Conservation (phyloP, 2,888 invertebrate species). For the Zele albiditarsus region DNA sequence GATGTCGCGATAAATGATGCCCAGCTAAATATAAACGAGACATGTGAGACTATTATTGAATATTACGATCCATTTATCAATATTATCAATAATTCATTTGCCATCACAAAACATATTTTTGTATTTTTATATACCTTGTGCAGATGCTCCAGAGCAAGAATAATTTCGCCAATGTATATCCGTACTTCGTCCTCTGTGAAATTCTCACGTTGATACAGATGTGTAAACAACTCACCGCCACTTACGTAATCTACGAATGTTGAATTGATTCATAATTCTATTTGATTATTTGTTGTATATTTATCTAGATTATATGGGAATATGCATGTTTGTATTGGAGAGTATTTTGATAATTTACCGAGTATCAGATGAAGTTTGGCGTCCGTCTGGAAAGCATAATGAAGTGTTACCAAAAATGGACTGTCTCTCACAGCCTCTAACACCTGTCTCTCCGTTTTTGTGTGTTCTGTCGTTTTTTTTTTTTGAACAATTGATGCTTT, state of each 20-base stretch:
- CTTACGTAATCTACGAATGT: conserved; percentile 92
- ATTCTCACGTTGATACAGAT: conserved; percentile 93
- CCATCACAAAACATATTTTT: background rate
- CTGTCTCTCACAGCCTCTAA: conserved; percentile 95
- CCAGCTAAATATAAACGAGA: conserved; percentile 75
- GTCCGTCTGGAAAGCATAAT: conserved; percentile 99
- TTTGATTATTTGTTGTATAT: background rate
- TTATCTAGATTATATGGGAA: background rate
- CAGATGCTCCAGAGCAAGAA: conserved; percentile 94
- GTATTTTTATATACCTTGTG: conserved; percentile 82
- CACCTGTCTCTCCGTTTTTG: conserved; percentile 96
- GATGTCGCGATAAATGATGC: conserved; percentile 98
- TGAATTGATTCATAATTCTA: conserved; percentile 40
- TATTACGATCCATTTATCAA: background rate
- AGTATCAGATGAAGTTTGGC: conserved; percentile 96
- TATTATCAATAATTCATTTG: background rate
- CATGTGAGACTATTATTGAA: too few relatives aligned
- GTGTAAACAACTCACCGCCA: conserved; percentile 97
- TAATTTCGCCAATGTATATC: conserved; percentile 96
- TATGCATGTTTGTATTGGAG: background rate
- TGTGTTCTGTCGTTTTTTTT: conserved; percentile 97
- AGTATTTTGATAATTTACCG: conserved; percentile 78
- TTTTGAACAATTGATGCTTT: conserved; percentile 96
- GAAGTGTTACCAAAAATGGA: conserved; percentile 96
- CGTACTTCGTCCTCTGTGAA: conserved; percentile 93